Conservation (phyloP, 2,888 invertebrate genomes). For the Stenichneumon culpator region DNA sequence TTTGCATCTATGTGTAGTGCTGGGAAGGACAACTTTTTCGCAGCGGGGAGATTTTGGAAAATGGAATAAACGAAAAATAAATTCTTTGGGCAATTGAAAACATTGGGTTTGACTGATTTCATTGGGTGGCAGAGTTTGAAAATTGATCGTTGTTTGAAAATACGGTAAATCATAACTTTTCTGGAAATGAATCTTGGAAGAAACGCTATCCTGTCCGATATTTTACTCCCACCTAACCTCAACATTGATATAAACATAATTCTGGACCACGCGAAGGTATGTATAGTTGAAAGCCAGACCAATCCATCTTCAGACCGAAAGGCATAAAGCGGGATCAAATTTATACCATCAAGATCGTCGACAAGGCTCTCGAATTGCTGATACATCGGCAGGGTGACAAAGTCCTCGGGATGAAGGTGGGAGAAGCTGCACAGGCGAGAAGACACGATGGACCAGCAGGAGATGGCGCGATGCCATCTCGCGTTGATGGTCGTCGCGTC, state of each 20-base stretch:
- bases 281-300: neutral
- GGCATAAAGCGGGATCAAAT: neutral
- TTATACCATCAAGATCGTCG: neutral
- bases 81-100: too few species aligned
- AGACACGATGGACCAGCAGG: conserved; percentile 10
- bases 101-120: too few species aligned
- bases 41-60: too few species aligned
- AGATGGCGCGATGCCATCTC: conserved; percentile 19
- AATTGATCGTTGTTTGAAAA: too few species aligned
- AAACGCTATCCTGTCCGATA: neutral
- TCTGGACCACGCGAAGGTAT: neutral
- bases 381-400: neutral
- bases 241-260: neutral
- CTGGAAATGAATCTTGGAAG: too few species aligned
- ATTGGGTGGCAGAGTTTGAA: too few species aligned
- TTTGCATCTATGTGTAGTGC: too few species aligned
- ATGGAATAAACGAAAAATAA: too few species aligned
- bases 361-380: neutral
- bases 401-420: neutral
- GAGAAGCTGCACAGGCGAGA: neutral
- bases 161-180: too few species aligned
- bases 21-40: too few species aligned
- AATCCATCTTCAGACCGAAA: neutral
- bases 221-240: neutral
- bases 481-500: conserved; percentile 25